Percentiles rank a stretch among this genome's conserved stretches.
Conservation (phyloP, 2,113 vertebrate genomes). For the Anarhynchus alexandrinus region DNA sequence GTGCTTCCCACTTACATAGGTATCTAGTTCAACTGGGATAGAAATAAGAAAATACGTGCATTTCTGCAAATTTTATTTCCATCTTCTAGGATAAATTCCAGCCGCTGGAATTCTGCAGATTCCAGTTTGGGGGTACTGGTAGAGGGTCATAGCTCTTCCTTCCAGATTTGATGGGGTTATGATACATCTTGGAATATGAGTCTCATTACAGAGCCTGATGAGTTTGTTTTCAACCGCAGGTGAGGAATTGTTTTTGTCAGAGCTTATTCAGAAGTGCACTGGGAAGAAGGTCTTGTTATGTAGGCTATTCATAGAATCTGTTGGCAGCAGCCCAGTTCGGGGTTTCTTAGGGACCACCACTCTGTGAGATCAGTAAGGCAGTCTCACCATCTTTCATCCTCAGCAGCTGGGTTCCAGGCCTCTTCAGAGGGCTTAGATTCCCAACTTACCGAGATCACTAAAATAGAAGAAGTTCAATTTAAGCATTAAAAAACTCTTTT, state of each 20-base stretch:
- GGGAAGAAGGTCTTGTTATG: neutral
- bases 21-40: neutral
- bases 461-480: neutral
- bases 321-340: neutral
- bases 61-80: neutral
- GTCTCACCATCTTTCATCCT: neutral
- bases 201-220: neutral
- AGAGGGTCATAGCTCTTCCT: neutral
- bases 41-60: neutral
- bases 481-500: neutral
- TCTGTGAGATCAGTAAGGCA: neutral
- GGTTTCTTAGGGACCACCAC: neutral
- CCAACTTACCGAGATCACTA: neutral
- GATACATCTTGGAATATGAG: neutral
- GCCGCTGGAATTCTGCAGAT: neutral
- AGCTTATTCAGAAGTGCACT: neutral
- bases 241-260: neutral
- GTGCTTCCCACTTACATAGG: neutral
- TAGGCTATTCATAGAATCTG: neutral
- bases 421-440: neutral
- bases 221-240: neutral
- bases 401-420: neutral
- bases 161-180: neutral
- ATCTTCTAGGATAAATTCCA: neutral
- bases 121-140: neutral